phyloP scores from a whole-genome alignment of 2,797 vertebrate genomes.

The Vultur gryphus region DNA sequence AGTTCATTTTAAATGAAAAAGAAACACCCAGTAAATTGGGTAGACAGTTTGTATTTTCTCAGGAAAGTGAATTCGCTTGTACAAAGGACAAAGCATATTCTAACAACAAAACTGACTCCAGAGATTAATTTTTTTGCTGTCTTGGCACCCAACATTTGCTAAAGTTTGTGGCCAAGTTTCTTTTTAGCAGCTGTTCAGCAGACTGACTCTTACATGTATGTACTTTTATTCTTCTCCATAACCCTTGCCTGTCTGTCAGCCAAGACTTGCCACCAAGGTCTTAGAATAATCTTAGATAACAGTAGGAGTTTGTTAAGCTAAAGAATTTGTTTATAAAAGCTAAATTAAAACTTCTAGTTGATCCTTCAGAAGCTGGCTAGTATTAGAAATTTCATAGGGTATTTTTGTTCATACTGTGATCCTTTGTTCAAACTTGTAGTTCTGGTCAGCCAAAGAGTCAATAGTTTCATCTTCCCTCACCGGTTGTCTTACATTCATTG shows the following conservation, averaged over 20 bases:
- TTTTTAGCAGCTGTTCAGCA: not conserved
- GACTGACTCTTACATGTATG: not conserved
- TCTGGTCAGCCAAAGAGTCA: not conserved
- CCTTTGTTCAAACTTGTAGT: not conserved
- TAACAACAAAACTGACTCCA: not conserved
- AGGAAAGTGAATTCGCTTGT: constrained; percentile 23
- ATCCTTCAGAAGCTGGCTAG: not conserved
- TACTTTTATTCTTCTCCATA: not conserved
- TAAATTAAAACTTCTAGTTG: not conserved
- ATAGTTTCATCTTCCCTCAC: not conserved
- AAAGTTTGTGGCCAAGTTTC: not conserved
- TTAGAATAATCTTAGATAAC: not conserved
- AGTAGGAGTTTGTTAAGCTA: not conserved
- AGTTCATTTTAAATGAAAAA: constrained; percentile 62
- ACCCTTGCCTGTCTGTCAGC: not conserved
- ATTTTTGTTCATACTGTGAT: not conserved
- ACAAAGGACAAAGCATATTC: not conserved
- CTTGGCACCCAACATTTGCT: not conserved
- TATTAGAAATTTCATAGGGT: not conserved
- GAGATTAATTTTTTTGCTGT: not conserved
- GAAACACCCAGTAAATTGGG: not conserved
- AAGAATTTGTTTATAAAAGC: not conserved
- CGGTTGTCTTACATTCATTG: not conserved
- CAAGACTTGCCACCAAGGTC: not conserved
- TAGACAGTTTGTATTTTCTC: not conserved